A percentile compares a stretch with the other conserved stretches of the same genome.
These are phyloP conservation scores for Cryptus armator DNA, from an alignment of 2,888 invertebrate genomes.

Conservation along the genomic window DNA sequence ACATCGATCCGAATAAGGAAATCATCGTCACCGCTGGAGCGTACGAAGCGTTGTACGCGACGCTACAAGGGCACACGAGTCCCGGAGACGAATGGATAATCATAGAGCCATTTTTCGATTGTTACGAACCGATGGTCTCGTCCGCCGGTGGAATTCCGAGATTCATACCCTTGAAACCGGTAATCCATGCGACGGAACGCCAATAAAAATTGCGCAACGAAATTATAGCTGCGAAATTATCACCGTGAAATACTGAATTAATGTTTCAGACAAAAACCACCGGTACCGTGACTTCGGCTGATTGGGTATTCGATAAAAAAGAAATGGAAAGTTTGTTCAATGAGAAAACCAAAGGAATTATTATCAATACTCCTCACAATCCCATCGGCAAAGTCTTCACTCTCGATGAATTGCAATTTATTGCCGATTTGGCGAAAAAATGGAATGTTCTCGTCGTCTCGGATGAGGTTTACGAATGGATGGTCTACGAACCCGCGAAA, in stretches of 20 bases:
- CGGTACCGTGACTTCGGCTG: slow-evolving; percentile 89
- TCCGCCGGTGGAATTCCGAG: slow-evolving; percentile 94
- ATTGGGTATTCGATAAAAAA: slow-evolving; percentile 95
- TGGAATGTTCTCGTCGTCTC: slow-evolving; percentile 96
- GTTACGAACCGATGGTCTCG: slow-evolving; percentile 97
- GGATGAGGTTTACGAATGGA: slow-evolving; percentile 99
- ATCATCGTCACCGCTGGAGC: slow-evolving; percentile 96
- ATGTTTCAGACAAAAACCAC: slow-evolving; percentile 84
- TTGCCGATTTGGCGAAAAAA: slow-evolving; percentile 96
- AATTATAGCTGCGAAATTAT: too few relatives aligned
- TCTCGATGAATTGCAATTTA: slow-evolving; percentile 89
- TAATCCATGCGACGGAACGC: slow-evolving; percentile 84
- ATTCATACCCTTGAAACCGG: slow-evolving; percentile 95
- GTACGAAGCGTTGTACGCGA: slow-evolving; percentile 96
- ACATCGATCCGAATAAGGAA: slow-evolving; percentile 94
- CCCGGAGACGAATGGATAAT: slow-evolving; percentile 97
- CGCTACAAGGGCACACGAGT: slow-evolving; percentile 95
- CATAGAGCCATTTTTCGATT: slow-evolving; percentile 99
- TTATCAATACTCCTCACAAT: slow-evolving; percentile 99
- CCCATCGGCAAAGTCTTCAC: slow-evolving; percentile 97
- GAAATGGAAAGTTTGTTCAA: slow-evolving; percentile 94
- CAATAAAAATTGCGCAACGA: slow-evolving; percentile 17
- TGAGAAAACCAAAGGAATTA: slow-evolving; percentile 95
- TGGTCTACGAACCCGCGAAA: slow-evolving; percentile 93
- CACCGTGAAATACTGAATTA: neutral